Percentiles rank a stretch among this genome's conserved stretches.
Evolutionary conservation across 1,140 invertebrate genomes (phyloP).

Genomic region (Aricia agestis): DNA sequence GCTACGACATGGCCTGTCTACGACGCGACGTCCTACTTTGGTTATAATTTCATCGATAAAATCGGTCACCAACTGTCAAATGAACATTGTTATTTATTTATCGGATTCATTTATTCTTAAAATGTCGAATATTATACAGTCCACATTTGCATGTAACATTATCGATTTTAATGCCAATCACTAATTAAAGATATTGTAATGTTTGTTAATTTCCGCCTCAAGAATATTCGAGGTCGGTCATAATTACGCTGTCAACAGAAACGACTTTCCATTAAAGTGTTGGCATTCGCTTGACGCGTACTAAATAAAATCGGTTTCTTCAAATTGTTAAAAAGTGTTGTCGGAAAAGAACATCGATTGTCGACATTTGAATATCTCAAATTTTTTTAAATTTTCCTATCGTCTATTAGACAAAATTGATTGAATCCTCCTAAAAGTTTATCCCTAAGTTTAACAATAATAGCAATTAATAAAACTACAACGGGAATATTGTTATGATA

Average conservation of each 20-base stretch:
- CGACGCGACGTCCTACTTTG: too few species aligned
- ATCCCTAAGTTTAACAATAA: too few species aligned
- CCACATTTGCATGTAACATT: not conserved
- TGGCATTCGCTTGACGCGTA: not conserved
- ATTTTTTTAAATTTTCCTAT: too few species aligned
- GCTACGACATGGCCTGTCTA: too few species aligned
- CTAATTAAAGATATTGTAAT: conserved; percentile 9
- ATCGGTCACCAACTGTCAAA: too few species aligned
- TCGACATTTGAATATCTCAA: not conserved
- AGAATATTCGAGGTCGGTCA: not conserved
- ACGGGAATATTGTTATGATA: too few species aligned
- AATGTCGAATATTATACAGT: not conserved
- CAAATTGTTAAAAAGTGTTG: not conserved
- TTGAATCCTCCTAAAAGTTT: too few species aligned
- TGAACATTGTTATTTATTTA: too few species aligned
- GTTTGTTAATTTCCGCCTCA: conserved; percentile 6
- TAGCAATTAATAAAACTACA: too few species aligned
- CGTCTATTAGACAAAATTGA: too few species aligned
- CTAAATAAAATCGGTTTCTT: not conserved
- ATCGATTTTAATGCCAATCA: not conserved
- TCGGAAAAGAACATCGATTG: not conserved
- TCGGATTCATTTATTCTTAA: too few species aligned
- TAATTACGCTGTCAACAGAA: conserved; percentile 12
- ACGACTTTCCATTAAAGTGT: conserved; percentile 15
- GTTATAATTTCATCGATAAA: too few species aligned